Conservation (phyloP, 2,888 invertebrate species). For the Eurytoma adleriae region DNA sequence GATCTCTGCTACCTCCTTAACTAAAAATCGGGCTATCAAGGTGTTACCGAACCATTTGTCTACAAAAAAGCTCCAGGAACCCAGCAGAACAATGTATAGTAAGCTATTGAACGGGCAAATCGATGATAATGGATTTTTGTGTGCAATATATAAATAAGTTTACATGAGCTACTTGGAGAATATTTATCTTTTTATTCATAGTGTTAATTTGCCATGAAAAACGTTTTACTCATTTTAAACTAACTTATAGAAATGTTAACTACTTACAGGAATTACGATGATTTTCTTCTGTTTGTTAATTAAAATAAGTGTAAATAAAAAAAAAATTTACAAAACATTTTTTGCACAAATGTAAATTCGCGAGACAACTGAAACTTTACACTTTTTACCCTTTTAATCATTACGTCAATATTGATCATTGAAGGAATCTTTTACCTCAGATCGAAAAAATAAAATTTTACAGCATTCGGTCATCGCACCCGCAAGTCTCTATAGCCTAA, state of each 20-base stretch:
- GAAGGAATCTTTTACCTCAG: not conserved
- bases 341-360: not conserved
- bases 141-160: not conserved
- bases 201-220: not conserved
- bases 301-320: no score
- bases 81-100: not conserved
- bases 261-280: no score
- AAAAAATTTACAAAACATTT: no score
- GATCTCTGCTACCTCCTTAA: not conserved
- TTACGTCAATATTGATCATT: not conserved
- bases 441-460: not conserved
- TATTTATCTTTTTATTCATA: not conserved
- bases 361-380: no score
- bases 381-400: not conserved
- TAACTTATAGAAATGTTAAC: no score
- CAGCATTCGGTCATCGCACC: not conserved
- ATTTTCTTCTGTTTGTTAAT: no score
- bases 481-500: not conserved
- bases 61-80: no score
- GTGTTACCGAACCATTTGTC: conserved; percentile 43
- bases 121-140: not conserved
- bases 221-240: not conserved
- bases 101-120: not conserved
- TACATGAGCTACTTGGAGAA: no score
- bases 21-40: conserved; percentile 44